Conservation (phyloP, 2,888 invertebrate species). For the Yponomeuta sedellus region DNA sequence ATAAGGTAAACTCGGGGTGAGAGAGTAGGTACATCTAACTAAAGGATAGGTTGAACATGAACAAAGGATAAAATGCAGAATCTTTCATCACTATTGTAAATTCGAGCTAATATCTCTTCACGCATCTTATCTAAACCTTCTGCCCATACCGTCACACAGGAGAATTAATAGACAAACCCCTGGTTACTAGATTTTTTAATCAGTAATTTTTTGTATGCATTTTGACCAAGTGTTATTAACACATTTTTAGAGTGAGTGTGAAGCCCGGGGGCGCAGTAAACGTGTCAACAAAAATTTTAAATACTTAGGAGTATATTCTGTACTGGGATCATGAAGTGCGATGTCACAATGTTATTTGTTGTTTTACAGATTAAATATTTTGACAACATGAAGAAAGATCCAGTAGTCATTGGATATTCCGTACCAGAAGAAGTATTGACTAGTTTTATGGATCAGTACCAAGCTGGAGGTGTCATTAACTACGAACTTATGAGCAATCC, state of each 20-base stretch:
- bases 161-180: too few relatives aligned
- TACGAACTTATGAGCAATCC: slow-evolving; percentile 33
- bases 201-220: not conserved
- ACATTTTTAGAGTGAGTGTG: too few relatives aligned
- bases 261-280: too few relatives aligned
- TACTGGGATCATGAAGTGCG: too few relatives aligned
- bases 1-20: too few relatives aligned
- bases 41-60: not conserved
- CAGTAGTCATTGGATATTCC: slow-evolving; percentile 77
- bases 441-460: slow-evolving; percentile 63
- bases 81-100: not conserved
- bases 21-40: not conserved
- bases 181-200: too few relatives aligned
- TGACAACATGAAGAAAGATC: slow-evolving; percentile 78
- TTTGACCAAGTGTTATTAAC: not conserved
- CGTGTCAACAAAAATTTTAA: too few relatives aligned
- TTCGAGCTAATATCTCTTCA: too few relatives aligned
- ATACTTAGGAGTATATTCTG: too few relatives aligned
- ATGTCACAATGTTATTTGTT: too few relatives aligned
- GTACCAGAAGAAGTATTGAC: slow-evolving; percentile 75
- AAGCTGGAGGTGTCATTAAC: slow-evolving; percentile 32
- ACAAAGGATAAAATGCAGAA: not conserved
- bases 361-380: slow-evolving; percentile 78
- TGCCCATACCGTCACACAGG: too few relatives aligned
- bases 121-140: too few relatives aligned